Evolutionary conservation across 1,140 invertebrate species (phyloP).

Genomic region (Ridgeia piscesae): DNA sequence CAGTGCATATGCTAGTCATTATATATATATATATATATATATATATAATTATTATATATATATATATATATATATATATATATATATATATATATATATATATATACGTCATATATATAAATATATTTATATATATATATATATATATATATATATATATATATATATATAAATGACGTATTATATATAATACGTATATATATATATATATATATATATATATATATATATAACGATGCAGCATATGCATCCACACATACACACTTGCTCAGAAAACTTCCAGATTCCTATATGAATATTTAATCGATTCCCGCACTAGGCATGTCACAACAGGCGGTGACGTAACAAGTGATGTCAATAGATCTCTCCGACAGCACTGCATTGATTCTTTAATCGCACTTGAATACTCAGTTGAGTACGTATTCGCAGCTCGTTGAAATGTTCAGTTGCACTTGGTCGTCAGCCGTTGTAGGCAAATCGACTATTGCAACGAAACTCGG

Average conservation of each 20-base stretch:
- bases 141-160: too few species aligned
- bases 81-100: too few species aligned
- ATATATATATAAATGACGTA: too few species aligned
- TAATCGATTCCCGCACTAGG: background rate
- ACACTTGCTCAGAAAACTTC: background rate
- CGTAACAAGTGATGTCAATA: background rate
- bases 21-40: too few species aligned
- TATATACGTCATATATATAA: too few species aligned
- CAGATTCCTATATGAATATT: background rate
- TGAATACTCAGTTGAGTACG: background rate
- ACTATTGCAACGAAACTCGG: background rate
- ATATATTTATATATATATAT: too few species aligned
- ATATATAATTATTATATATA: too few species aligned
- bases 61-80: too few species aligned
- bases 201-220: too few species aligned
- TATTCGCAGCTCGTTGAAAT: background rate
- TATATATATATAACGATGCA: background rate
- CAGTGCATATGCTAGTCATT: too few species aligned
- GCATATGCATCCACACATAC: background rate
- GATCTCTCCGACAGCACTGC: background rate
- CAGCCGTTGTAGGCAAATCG: background rate
- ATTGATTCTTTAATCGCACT: background rate
- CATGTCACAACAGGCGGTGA: background rate
- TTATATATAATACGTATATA: too few species aligned
- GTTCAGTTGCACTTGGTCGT: background rate